phyloP scores from a whole-genome alignment of 2,797 vertebrate genomes.

The Acanthurus tractus region DNA sequence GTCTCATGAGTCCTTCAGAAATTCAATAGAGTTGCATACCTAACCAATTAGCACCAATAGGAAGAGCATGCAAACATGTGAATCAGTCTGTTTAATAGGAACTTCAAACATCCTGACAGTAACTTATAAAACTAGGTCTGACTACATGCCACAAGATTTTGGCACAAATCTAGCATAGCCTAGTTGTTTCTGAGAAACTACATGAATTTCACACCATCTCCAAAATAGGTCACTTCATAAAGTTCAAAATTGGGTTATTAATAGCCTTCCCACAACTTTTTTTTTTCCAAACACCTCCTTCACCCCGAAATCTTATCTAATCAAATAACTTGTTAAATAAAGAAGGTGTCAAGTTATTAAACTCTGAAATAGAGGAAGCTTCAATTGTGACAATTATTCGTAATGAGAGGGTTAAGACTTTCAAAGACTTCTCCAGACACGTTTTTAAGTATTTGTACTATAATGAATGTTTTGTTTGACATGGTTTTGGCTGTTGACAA shows the following conservation, averaged over 20 bases:
- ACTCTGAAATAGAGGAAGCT: too few relatives aligned
- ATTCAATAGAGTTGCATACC: conserved; percentile 34
- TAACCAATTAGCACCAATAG: conserved; percentile 63
- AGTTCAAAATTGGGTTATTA: conserved; percentile 47
- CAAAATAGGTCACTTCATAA: conserved; percentile 57
- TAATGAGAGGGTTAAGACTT: too few relatives aligned
- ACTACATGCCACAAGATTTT: conserved; percentile 53
- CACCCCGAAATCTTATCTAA: conserved; percentile 2
- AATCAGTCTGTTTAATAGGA: conserved; percentile 28
- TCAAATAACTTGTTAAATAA: neutral
- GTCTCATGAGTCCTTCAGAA: conserved; percentile 39
- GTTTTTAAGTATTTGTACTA: too few relatives aligned
- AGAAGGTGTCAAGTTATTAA: too few relatives aligned
- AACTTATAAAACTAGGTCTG: conserved; percentile 61
- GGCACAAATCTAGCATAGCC: conserved; percentile 34
- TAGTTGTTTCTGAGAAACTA: conserved; percentile 38
- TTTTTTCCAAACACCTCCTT: neutral
- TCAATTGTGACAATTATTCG: too few relatives aligned
- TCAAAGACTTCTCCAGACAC: too few relatives aligned
- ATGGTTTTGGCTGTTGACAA: too few relatives aligned
- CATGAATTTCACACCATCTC: conserved; percentile 32
- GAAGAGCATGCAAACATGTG: conserved; percentile 68
- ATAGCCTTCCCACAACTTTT: conserved; percentile 17
- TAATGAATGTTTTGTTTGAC: too few relatives aligned
- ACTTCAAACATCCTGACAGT: conserved; percentile 40